Conservation (phyloP, 2,113 vertebrate species). For the Myrmecophaga tridactyla region DNA sequence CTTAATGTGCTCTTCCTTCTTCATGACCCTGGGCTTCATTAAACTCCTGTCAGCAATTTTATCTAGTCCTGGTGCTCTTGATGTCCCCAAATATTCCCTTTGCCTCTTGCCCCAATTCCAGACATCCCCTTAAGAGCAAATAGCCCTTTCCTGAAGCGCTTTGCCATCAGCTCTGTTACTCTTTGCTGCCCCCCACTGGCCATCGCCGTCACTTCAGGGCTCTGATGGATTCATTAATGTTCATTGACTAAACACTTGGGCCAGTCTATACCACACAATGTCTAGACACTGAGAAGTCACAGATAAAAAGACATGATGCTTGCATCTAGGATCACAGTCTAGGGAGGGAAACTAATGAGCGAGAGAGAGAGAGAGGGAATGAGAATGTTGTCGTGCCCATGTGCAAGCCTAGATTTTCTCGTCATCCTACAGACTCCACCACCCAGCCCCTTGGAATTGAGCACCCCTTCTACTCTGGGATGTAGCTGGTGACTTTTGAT, state of each 20-base stretch:
- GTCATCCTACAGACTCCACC: not conserved
- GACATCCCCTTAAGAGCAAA: not conserved
- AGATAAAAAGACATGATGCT: not conserved
- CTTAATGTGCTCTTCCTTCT: not conserved
- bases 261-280: not conserved
- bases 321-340: not conserved
- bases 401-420: not conserved
- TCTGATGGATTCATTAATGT: not conserved
- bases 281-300: not conserved
- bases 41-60: not conserved
- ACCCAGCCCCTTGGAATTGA: not conserved
- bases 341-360: not conserved
- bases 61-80: not conserved
- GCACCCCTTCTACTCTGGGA: not conserved
- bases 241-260: not conserved
- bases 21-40: not conserved
- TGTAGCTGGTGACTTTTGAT: not conserved
- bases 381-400: not conserved
- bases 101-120: not conserved
- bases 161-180: slow-evolving; percentile 6
- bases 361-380: not conserved
- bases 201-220: not conserved
- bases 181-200: slow-evolving; percentile 73
- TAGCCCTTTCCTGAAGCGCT: not conserved
- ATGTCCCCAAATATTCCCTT: not conserved